Evolutionary conservation across 2,797 vertebrate genomes (phyloP).

Genomic region (Tachyglossus aculeatus): DNA sequence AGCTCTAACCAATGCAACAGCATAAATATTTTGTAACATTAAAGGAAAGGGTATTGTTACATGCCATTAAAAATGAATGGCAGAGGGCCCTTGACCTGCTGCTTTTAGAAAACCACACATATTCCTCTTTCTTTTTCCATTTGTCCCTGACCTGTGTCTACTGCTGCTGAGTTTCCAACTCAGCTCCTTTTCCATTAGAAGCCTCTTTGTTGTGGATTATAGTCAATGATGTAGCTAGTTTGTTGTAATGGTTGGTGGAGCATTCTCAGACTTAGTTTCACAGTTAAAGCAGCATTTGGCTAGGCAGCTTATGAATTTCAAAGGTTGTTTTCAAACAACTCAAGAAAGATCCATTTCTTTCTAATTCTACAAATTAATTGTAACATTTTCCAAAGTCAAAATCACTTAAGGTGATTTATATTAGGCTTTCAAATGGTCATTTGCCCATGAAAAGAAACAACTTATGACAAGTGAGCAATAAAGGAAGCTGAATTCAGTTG

Average conservation of each 20-base stretch:
- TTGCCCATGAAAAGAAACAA: constrained; percentile 36
- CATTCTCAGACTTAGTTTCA: constrained; percentile 72
- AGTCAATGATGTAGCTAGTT: constrained; percentile 69
- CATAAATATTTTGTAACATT: background rate
- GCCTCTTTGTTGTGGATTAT: constrained; percentile 64
- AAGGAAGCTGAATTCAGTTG: constrained; percentile 47
- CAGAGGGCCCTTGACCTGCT: background rate
- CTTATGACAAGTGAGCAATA: constrained; percentile 51
- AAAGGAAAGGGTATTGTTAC: background rate
- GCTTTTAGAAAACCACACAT: background rate
- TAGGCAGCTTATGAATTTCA: constrained; percentile 69
- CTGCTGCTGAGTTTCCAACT: constrained; percentile 56
- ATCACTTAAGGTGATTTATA: no score
- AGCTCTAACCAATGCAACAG: constrained; percentile 30
- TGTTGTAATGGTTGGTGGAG: constrained; percentile 64
- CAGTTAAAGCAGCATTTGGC: constrained; percentile 75
- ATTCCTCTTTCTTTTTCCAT: constrained; percentile 33
- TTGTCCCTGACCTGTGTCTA: constrained; percentile 41
- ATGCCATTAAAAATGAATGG: constrained; percentile 14
- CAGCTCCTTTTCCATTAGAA: constrained; percentile 67
- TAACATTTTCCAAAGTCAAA: no score
- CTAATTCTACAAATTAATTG: no score
- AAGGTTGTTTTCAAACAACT: constrained; percentile 64
- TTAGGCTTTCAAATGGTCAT: constrained; percentile 49
- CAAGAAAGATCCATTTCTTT: constrained; percentile 66